Percentiles rank a stretch among this genome's conserved stretches.
These are phyloP conservation scores for Acinonyx jubatus DNA, from an alignment of 2,113 vertebrate species.

Conservation along the genomic window DNA sequence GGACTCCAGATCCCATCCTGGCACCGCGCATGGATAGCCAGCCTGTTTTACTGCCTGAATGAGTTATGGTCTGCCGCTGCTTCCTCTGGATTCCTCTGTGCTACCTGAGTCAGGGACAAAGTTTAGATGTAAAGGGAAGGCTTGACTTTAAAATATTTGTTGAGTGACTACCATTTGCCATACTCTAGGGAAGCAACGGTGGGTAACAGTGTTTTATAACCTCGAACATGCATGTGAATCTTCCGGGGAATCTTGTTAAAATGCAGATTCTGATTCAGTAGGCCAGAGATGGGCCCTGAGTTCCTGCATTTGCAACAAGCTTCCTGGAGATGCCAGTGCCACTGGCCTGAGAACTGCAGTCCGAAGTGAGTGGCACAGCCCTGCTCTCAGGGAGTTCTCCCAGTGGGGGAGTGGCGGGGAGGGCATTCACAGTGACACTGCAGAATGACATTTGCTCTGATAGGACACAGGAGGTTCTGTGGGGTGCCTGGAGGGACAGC, in stretches of 20 bases:
- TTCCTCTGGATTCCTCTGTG: neutral
- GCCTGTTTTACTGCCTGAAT: no score
- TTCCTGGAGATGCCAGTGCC: neutral
- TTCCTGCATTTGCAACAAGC: neutral
- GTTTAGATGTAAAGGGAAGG: neutral
- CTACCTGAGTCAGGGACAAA: neutral
- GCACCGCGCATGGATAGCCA: rapidly evolving
- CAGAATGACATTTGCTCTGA: neutral
- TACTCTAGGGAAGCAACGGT: neutral
- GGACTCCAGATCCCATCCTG: neutral
- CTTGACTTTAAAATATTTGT: neutral
- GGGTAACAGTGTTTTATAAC: neutral
- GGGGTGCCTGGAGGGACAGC: neutral
- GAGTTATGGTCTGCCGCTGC: rapidly evolving
- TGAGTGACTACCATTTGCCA: neutral
- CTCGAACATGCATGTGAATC: rapidly evolving
- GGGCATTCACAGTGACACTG: neutral
- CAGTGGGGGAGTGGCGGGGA: no score
- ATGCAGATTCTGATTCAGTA: neutral
- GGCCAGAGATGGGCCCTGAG: neutral
- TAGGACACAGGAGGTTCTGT: neutral
- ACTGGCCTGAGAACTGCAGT: no score
- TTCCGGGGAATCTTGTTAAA: neutral
- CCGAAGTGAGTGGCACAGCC: neutral
- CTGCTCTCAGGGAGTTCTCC: neutral